Evolutionary conservation across 2,888 invertebrate genomes (phyloP), one percentile per base, ranked within the genome.

Genomic region (Drosophila eohydei): DNA sequence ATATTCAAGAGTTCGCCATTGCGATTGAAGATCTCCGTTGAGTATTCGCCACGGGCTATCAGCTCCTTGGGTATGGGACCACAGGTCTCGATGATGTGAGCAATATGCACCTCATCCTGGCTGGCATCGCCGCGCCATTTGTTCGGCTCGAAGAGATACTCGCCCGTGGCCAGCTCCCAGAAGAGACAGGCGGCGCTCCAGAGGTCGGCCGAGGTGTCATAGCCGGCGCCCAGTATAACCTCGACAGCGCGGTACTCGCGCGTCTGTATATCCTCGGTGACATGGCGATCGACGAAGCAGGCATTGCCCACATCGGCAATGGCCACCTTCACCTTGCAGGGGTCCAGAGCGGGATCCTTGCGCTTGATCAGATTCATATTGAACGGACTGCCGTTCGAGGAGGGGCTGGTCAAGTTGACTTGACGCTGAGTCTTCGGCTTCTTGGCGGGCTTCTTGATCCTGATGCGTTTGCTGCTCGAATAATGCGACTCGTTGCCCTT

Each of bases 161-260:
- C 99, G 61, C 99, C 99, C 21, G 99, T 99, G 11, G 99, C 99
- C 88, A 99, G 93, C 93, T 99, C 99, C 94, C 99, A 99, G 52
- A 99, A 99, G 97, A 99, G 98, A 91, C 99, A 99, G 16, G 99
- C 99, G 28, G 99, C 98, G 89, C 98, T 99, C 99, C 99, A 99
- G 81, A 99, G 97, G 92, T 99, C 99, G 30, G 99, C 99, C 2
- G 98, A 97, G 2, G 98, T 96, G 55, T 97, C 97, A 93, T 99
- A 99, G 0, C 98, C 98, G 41, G 98, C 97, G 83, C 99, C 98
- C 64, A 99, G 94, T 69, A 99, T 94, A 12, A 99, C 99, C 94
- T 99, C 99, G 67, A 99, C 94, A 61, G 98, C 97, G 64, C 99
- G 95, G 93, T 99, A 99, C 92, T 99, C 99, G 62, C 99, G 95